Evolutionary conservation across 2,888 invertebrate genomes (phyloP), one percentile per base, ranked within the genome.

Genomic region (Parthenolecanium corni): DNA sequence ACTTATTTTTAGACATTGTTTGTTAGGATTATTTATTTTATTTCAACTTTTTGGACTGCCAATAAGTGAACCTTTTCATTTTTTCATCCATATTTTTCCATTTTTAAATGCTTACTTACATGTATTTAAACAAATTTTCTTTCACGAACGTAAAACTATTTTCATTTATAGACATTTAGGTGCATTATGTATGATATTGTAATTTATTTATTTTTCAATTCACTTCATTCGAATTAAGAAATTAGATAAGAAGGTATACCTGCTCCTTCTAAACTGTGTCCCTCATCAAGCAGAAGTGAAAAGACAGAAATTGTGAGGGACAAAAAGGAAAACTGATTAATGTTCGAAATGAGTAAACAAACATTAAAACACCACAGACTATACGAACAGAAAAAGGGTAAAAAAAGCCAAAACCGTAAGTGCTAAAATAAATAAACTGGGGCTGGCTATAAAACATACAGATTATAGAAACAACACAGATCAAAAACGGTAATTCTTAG

Each of bases 291-390:
- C n/a, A n/a, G n/a, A n/a, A n/a, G n/a, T n/a, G n/a, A n/a, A n/a
- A n/a, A n/a, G n/a, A n/a, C n/a, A n/a, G n/a, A n/a, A n/a, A n/a
- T n/a, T n/a, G n/a, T n/a, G 31, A 49, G 61, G 49, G 40, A 38
- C 40, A 49, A 61, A 38, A 23, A 51, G 31, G 1, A 49, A 51
- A 61, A 61, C 51, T 61, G 23, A 61, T 49, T 51, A 61, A 49
- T 61, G 51, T 51, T 51, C 51, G 23, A 36, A 36, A 51, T 23
- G 61, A 25, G 18, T 61, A 61, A 61, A 61, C 61, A 61, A 61
- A 61, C 61, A 61, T 61, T 51, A 61, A 58, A 61, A 49, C 40
- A 61, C 61, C 61, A 40, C 61, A 61, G 61, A 61, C 51, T 38
- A 61, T 51, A 49, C 9, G 5, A 6, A 4, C 31, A 31, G 31